Conservation (phyloP, 2,797 vertebrate species). For the Remorina albescens region DNA sequence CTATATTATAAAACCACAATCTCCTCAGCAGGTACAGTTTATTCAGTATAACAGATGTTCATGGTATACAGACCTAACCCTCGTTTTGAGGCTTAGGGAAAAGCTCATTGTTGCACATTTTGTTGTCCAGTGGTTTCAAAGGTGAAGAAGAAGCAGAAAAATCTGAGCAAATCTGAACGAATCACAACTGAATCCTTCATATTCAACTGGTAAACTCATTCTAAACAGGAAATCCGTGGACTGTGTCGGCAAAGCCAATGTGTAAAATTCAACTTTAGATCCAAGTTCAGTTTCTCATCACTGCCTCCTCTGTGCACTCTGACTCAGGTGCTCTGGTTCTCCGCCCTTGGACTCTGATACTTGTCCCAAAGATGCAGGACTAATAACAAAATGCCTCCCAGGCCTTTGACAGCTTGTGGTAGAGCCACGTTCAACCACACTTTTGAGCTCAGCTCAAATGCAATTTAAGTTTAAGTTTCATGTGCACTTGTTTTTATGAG, state of each 20-base stretch:
- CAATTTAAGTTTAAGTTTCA: not conserved
- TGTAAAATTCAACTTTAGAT: not conserved
- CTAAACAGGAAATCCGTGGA: not conserved
- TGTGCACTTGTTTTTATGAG: not conserved
- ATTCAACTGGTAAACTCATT: not conserved
- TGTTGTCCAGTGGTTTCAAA: not conserved
- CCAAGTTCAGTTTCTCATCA: not conserved
- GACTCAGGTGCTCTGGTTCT: not conserved
- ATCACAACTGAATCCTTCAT: not conserved
- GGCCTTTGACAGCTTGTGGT: not conserved
- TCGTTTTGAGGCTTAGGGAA: too few relatives aligned
- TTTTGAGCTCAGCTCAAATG: not conserved
- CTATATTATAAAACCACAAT: not conserved
- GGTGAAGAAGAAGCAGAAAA: too few relatives aligned
- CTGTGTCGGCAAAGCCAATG: not conserved
- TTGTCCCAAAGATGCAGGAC: not conserved
- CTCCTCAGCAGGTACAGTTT: not conserved
- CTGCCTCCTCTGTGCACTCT: not conserved
- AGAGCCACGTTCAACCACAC: not conserved
- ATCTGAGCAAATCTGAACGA: not conserved
- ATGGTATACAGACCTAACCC: too few relatives aligned
- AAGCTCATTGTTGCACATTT: too few relatives aligned
- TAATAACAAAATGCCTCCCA: too few relatives aligned
- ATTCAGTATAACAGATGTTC: not conserved
- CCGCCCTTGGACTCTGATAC: not conserved